Conservation (phyloP, 2,797 vertebrate species). For the Sebastolobus alascanus region DNA sequence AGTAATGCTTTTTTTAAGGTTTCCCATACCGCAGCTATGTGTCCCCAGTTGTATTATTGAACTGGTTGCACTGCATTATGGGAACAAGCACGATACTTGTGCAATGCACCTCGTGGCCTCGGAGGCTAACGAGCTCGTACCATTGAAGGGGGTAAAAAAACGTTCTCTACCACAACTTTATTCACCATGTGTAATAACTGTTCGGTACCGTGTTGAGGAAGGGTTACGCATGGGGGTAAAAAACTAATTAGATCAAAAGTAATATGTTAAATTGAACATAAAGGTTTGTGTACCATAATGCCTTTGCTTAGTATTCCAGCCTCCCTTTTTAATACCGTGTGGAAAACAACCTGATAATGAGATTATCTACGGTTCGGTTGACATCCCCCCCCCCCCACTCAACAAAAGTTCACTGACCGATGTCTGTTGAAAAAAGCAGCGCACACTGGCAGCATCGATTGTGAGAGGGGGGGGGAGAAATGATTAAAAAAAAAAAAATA, state of each 20-base stretch:
- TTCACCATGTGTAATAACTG: conserved; percentile 44
- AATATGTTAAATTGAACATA: conserved; percentile 40
- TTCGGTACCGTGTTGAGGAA: conserved; percentile 38
- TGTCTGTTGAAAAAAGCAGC: conserved; percentile 44
- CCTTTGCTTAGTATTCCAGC: conserved; percentile 52
- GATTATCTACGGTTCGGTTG: conserved; percentile 20
- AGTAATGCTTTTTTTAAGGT: conserved; percentile 33
- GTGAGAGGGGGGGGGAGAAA: background rate
- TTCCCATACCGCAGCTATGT: conserved; percentile 17
- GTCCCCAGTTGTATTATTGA: background rate
- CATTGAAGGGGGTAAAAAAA: conserved; percentile 27
- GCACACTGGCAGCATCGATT: conserved; percentile 47
- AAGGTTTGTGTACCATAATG: conserved; percentile 66
- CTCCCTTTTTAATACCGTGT: conserved; percentile 68
- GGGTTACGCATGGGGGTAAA: conserved; percentile 30
- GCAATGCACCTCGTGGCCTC: conserved; percentile 27
- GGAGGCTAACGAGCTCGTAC: conserved; percentile 44
- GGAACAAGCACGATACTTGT: conserved; percentile 12
- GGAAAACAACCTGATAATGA: conserved; percentile 41
- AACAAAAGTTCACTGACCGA: conserved; percentile 33
- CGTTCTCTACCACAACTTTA: conserved; percentile 12
- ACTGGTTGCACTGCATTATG: background rate
- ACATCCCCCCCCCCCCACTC: background rate
- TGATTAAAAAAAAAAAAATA: background rate
- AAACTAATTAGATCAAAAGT: conserved; percentile 31